These are phyloP conservation scores for Carapus acus DNA, from an alignment of 2,797 vertebrate genomes.

Conservation along the genomic window DNA sequence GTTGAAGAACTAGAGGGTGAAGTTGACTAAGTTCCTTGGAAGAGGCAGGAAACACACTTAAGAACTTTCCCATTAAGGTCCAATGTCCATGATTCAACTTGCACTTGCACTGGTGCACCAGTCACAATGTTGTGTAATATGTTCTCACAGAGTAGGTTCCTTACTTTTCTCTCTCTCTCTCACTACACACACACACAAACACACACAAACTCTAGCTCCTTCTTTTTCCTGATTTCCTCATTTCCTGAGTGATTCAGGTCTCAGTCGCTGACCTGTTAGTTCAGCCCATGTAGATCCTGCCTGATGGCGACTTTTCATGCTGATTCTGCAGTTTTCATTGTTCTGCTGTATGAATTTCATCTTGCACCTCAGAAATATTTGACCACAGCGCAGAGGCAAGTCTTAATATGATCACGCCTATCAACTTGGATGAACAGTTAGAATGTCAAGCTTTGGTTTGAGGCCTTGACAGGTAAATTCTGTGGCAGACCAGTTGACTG, in stretches of 20 bases:
- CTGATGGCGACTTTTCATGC: slow-evolving; percentile 52
- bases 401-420: too few species aligned
- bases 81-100: too few species aligned
- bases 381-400: neutral
- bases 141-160: neutral
- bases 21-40: too few species aligned
- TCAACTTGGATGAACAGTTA: too few species aligned
- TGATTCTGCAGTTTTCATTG: slow-evolving; percentile 36
- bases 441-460: too few species aligned
- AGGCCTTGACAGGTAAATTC: too few species aligned
- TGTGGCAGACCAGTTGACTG: too few species aligned
- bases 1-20: too few species aligned
- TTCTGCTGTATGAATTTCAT: slow-evolving; percentile 20
- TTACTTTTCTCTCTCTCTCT: slow-evolving; percentile 1
- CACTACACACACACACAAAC: neutral
- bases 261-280: slow-evolving; percentile 55
- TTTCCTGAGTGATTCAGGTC: slow-evolving; percentile 62
- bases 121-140: neutral
- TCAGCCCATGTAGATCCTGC: slow-evolving; percentile 54
- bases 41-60: too few species aligned
- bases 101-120: neutral
- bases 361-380: neutral
- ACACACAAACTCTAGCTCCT: slow-evolving; percentile 6
- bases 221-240: slow-evolving; percentile 51
- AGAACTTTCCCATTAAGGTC: neutral